phyloP scores from a whole-genome alignment of 1,140 invertebrate species.

The Argopecten irradians region DNA sequence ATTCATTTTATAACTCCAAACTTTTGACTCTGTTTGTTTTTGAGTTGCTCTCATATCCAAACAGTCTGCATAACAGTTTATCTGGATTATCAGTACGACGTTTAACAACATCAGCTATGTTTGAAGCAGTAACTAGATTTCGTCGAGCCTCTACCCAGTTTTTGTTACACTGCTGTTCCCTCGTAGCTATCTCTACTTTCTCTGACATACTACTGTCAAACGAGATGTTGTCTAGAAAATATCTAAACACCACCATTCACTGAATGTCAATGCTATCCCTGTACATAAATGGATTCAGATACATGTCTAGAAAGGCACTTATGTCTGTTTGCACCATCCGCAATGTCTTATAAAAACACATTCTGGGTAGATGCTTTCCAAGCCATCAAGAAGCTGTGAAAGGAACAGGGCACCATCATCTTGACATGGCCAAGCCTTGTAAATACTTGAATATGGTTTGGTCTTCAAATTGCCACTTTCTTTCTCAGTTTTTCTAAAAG shows the following conservation, averaged over 20 bases:
- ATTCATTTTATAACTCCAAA: no score
- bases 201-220: neutral
- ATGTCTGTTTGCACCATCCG: neutral
- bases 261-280: neutral
- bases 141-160: constrained; percentile 35
- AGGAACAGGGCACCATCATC: neutral
- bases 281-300: neutral
- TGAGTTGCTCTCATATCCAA: constrained; percentile 31
- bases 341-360: constrained; percentile 26
- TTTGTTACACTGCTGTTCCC: constrained; percentile 26
- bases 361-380: constrained; percentile 17
- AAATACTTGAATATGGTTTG: no score
- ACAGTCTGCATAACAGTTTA: constrained; percentile 7
- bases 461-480: no score
- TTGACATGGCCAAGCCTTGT: no score
- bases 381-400: neutral
- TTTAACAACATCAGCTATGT: constrained; percentile 28
- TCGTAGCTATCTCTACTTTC: constrained; percentile 29
- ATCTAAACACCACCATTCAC: neutral
- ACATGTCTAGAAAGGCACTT: neutral
- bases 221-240: neutral
- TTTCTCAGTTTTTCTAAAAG: no score
- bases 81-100: neutral
- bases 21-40: constrained; percentile 33
- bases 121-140: constrained; percentile 19